Conservation (phyloP, 2,113 vertebrate species). For the Chaenocephalus aceratus region DNA sequence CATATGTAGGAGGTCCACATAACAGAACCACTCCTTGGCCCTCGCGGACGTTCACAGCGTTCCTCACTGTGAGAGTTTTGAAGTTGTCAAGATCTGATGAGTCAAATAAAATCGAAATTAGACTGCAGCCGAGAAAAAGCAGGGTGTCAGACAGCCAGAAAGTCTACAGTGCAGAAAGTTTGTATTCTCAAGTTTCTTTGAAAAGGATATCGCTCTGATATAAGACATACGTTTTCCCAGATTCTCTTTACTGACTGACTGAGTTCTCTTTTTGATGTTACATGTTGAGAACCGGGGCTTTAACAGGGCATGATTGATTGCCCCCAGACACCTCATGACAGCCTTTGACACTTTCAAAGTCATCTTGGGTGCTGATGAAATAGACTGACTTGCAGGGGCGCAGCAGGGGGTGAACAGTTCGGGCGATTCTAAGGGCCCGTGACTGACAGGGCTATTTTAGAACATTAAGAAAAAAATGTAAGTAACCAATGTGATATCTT, state of each 20-base stretch:
- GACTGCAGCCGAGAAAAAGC: neutral
- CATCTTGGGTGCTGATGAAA: constrained; percentile 66
- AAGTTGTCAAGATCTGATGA: constrained; percentile 90
- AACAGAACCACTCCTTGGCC: constrained; percentile 95
- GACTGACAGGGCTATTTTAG: too few relatives aligned
- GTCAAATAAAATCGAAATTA: constrained; percentile 50
- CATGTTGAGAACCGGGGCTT: constrained; percentile 54
- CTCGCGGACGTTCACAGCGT: constrained; percentile 92
- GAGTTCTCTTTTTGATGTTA: constrained; percentile 56
- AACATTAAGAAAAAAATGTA: too few relatives aligned
- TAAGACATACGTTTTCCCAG: constrained; percentile 19
- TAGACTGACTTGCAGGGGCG: constrained; percentile 42
- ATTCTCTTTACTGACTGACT: constrained; percentile 34
- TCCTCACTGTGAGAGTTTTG: constrained; percentile 88
- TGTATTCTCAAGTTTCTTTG: constrained; percentile 25
- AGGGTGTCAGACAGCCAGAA: neutral
- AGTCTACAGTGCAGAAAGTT: neutral
- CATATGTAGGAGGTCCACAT: constrained; percentile 89
- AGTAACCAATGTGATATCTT: too few relatives aligned
- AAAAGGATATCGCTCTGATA: constrained; percentile 29
- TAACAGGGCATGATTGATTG: constrained; percentile 63
- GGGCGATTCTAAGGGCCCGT: too few relatives aligned
- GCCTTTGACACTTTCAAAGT: constrained; percentile 58
- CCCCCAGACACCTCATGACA: constrained; percentile 54
- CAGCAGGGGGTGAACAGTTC: too few relatives aligned